phyloP scores from a whole-genome alignment of 2,888 invertebrate genomes.

The Trissolcus japonicus region DNA sequence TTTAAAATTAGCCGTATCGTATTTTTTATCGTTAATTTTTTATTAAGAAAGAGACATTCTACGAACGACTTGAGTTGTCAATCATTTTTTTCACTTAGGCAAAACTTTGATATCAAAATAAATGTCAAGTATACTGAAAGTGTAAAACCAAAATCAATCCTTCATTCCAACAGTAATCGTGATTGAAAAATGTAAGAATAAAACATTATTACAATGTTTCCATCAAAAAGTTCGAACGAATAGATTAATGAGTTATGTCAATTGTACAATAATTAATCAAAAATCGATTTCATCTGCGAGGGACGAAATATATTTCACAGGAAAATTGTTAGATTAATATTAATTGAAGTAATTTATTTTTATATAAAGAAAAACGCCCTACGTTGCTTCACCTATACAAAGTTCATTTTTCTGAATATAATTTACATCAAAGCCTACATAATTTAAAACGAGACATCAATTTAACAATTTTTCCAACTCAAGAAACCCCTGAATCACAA shows the following conservation, averaged over 20 bases:
- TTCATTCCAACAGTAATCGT: background rate
- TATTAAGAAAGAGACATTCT: background rate
- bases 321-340: too few relatives aligned
- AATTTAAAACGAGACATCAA: slow-evolving; percentile 3
- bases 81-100: slow-evolving; percentile 3
- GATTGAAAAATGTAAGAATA: background rate
- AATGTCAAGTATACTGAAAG: slow-evolving; percentile 14
- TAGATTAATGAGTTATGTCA: too few relatives aligned
- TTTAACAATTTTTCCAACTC: background rate
- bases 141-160: background rate
- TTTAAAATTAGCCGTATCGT: slow-evolving; percentile 6
- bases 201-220: background rate
- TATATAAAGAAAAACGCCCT: background rate
- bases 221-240: background rate
- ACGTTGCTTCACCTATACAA: background rate
- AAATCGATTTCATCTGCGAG: too few relatives aligned
- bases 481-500: slow-evolving; percentile 22
- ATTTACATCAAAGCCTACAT: background rate
- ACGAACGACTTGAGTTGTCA: slow-evolving; percentile 5
- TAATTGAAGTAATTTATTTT: background rate
- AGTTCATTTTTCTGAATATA: background rate
- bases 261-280: too few relatives aligned
- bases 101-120: slow-evolving; percentile 6
- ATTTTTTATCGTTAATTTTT: background rate
- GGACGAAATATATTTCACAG: too few relatives aligned